A percentile compares a stretch with the other conserved stretches of the same genome.
Evolutionary conservation across 2,888 invertebrate species (phyloP).

Genomic region (Aelia acuminata): DNA sequence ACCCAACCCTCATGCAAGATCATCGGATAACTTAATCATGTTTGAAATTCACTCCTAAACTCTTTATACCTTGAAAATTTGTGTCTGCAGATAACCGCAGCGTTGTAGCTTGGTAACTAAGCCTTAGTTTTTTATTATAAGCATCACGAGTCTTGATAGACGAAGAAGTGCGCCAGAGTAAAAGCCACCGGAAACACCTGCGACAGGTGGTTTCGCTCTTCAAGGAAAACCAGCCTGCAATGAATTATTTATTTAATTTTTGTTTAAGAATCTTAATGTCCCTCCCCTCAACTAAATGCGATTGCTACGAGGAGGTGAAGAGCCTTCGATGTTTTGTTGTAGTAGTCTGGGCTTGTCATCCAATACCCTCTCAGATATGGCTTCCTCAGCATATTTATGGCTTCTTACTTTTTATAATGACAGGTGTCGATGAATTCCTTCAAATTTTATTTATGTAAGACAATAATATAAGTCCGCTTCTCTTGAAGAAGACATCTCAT

Average conservation of each 20-base stretch:
- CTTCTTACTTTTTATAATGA: background rate
- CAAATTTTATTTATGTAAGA: background rate
- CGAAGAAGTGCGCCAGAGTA: background rate
- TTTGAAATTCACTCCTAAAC: too few relatives aligned
- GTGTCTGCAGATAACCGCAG: background rate
- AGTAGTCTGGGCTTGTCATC: background rate
- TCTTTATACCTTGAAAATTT: too few relatives aligned
- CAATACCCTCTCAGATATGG: background rate
- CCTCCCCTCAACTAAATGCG: background rate
- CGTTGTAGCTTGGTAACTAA: background rate
- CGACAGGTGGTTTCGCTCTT: background rate
- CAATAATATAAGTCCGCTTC: too few relatives aligned
- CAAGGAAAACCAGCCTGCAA: conserved; percentile 4
- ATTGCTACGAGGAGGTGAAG: background rate
- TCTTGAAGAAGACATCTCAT: too few relatives aligned
- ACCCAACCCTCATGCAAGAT: too few relatives aligned
- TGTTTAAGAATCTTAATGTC: background rate
- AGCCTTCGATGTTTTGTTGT: background rate
- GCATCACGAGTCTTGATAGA: background rate
- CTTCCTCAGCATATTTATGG: background rate
- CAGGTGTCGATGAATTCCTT: background rate
- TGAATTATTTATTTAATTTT: background rate
- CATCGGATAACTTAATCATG: too few relatives aligned
- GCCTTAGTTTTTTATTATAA: too few relatives aligned
- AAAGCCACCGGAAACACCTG: background rate